Conservation (phyloP, 2,113 vertebrate species). For the Onychostruthus taczanowskii region DNA sequence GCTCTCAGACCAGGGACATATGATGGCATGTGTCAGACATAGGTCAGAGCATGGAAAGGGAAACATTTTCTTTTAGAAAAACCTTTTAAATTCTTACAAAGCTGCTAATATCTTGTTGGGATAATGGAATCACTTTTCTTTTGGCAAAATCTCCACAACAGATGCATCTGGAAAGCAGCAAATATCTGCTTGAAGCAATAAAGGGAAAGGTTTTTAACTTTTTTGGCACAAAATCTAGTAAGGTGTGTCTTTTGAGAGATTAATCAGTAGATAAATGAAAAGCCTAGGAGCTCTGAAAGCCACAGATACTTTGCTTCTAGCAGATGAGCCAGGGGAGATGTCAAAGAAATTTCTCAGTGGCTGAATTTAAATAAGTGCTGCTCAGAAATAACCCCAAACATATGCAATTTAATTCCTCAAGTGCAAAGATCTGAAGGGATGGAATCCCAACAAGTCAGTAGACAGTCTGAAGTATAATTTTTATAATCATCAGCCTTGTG, state of each 20-base stretch:
- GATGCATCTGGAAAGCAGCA: neutral
- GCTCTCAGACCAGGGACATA: neutral
- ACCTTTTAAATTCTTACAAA: neutral
- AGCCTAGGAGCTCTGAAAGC: neutral
- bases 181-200: neutral
- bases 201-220: neutral
- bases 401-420: accelerated
- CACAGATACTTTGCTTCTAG: neutral
- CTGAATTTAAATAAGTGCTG: neutral
- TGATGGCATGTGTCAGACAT: neutral
- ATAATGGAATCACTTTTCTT: neutral
- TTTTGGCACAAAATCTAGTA: neutral
- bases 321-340: neutral
- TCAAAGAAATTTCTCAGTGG: neutral
- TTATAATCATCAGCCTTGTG: neutral
- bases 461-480: neutral
- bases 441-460: neutral
- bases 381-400: neutral
- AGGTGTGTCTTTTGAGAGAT: neutral
- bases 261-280: neutral
- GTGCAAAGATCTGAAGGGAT: neutral
- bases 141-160: neutral
- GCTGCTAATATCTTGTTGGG: neutral
- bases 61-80: neutral
- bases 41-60: neutral